phyloP scores from a whole-genome alignment of 2,113 vertebrate species.

The Gracilinanus agilis region DNA sequence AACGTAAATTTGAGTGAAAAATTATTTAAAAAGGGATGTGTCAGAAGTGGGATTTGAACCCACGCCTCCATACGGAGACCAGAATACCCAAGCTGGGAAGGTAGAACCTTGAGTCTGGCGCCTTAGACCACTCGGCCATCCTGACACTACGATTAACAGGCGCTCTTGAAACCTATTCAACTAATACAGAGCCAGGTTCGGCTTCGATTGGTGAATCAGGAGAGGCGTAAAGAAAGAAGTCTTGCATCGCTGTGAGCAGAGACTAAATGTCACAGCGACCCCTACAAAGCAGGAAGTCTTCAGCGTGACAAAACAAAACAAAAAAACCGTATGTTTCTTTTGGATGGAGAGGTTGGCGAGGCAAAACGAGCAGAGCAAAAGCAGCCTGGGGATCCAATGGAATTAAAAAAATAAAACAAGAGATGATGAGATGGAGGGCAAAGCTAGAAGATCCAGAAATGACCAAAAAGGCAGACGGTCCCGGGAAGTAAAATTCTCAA shows the following conservation, averaged over 20 bases:
- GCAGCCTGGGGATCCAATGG: not conserved
- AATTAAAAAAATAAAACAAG: not conserved
- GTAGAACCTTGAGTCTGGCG: constrained; percentile 88
- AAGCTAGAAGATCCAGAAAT: not conserved
- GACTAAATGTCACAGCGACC: not conserved
- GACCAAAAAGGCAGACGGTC: not conserved
- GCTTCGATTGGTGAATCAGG: not conserved
- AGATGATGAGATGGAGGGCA: not conserved
- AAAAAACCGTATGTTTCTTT: not conserved
- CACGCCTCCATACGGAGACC: constrained; percentile 89
- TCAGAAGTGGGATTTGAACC: constrained; percentile 86
- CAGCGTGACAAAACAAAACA: not conserved
- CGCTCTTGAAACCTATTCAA: fast-evolving
- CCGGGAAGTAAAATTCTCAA: not conserved
- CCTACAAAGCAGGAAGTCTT: not conserved
- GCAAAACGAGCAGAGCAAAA: not conserved
- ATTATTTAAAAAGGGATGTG: fast-evolving
- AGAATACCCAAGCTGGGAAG: constrained; percentile 80
- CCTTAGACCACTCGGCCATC: constrained; percentile 88
- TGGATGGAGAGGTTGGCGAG: not conserved
- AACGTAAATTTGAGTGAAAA: fast-evolving
- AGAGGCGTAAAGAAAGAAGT: not conserved
- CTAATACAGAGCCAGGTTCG: not conserved
- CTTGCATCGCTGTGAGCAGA: fast-evolving
- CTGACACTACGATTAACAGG: fast-evolving